These are phyloP conservation scores for Amphilophus citrinellus DNA, from an alignment of 2,113 vertebrate species.

Conservation along the genomic window DNA sequence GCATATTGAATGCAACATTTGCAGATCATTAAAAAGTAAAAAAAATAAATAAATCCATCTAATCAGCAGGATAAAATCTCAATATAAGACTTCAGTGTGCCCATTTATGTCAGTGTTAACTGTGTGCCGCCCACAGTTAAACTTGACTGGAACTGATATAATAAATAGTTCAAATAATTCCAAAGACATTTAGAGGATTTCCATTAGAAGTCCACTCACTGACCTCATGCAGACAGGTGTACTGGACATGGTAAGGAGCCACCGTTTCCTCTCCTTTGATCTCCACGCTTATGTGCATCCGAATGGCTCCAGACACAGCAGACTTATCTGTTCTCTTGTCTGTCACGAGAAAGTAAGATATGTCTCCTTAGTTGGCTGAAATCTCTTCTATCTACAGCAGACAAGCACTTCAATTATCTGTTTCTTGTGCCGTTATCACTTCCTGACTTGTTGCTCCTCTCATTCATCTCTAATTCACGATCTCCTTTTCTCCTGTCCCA, in stretches of 20 bases:
- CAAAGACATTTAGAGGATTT: neutral
- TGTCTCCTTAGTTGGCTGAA: constrained; percentile 21
- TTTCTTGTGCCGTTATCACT: constrained; percentile 26
- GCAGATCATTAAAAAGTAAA: neutral
- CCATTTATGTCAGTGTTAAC: neutral
- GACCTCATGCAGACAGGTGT: constrained; percentile 98
- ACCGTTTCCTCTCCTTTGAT: constrained; percentile 99
- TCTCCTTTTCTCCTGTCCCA: neutral
- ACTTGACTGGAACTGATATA: neutral
- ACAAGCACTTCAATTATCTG: constrained; percentile 25
- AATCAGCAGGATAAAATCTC: neutral
- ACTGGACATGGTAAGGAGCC: constrained; percentile 96
- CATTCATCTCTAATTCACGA: constrained; percentile 24
- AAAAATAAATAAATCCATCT: neutral
- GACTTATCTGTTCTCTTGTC: constrained; percentile 98
- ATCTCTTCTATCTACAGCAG: constrained; percentile 26
- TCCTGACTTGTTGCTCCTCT: neutral
- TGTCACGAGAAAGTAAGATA: constrained; percentile 66
- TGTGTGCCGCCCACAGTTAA: neutral
- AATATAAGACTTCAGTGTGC: neutral
- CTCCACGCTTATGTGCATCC: constrained; percentile 98
- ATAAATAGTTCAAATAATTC: constrained; percentile 21
- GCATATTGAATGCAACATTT: neutral
- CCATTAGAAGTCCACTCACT: constrained; percentile 43
- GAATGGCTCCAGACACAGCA: constrained; percentile 94